Percentiles rank a stretch among this genome's conserved stretches.
These are phyloP conservation scores for Pomacea canaliculata DNA, from an alignment of 2,888 invertebrate genomes.

Conservation along the genomic window DNA sequence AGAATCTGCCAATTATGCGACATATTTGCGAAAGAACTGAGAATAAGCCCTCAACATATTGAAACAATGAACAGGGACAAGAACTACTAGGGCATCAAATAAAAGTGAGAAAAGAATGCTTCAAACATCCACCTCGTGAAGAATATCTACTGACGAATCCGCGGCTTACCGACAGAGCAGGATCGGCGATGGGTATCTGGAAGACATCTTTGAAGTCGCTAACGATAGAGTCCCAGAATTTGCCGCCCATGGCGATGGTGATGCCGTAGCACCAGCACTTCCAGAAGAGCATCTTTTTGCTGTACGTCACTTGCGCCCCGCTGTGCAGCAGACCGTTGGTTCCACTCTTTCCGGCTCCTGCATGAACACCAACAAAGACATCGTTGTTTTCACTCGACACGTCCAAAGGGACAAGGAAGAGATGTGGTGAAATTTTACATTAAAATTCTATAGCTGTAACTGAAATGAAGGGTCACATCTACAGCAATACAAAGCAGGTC, in stretches of 20 bases:
- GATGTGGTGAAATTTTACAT: too few species aligned
- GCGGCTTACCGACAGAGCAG: slow-evolving; percentile 41
- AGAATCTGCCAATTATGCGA: too few species aligned
- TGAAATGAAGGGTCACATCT: too few species aligned
- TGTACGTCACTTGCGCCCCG: slow-evolving; percentile 32
- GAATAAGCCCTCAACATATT: too few species aligned
- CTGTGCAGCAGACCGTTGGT: slow-evolving; percentile 28
- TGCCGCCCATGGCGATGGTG: slow-evolving; percentile 48
- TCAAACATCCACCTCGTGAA: too few species aligned
- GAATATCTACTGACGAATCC: too few species aligned
- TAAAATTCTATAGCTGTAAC: too few species aligned
- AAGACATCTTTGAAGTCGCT: slow-evolving; percentile 47
- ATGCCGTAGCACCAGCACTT: slow-evolving; percentile 54
- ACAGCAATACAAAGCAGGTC: too few species aligned
- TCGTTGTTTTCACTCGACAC: not conserved
- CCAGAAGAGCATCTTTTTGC: slow-evolving; percentile 53
- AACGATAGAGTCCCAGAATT: slow-evolving; percentile 54
- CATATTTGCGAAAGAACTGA: too few species aligned
- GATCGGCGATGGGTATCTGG: slow-evolving; percentile 42
- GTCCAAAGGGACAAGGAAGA: not conserved
- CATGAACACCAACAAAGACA: slow-evolving; percentile 3
- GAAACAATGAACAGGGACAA: too few species aligned
- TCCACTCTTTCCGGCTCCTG: slow-evolving; percentile 10
- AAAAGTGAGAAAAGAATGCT: too few species aligned
- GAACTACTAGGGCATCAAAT: too few species aligned